A percentile compares a stretch with the other conserved stretches of the same genome.
phyloP scores from a whole-genome alignment of 2,113 vertebrate species.

The Trochalopteron elliotii region DNA sequence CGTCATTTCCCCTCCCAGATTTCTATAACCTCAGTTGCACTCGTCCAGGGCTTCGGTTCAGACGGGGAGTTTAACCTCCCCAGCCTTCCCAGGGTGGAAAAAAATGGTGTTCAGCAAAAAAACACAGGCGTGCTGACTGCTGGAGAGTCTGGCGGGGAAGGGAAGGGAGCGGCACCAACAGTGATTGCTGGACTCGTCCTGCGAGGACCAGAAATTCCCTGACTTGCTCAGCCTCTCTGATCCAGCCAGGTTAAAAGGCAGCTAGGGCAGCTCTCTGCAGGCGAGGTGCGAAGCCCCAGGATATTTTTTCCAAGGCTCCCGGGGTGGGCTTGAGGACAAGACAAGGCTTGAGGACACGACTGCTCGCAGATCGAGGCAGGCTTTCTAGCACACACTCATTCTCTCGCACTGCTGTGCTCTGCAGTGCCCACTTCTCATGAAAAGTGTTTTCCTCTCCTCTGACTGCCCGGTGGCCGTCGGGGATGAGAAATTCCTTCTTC shows the following conservation, averaged over 20 bases:
- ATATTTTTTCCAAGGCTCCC: background rate
- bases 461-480: background rate
- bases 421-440: background rate
- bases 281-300: background rate
- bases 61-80: constrained; percentile 16
- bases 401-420: background rate
- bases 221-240: background rate
- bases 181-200: background rate
- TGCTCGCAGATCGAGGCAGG: background rate
- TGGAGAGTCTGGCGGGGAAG: background rate
- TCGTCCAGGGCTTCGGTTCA: constrained; percentile 34
- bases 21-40: constrained; percentile 58
- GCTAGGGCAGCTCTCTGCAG: background rate
- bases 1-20: constrained; percentile 51
- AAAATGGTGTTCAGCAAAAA: constrained; percentile 24
- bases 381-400: background rate
- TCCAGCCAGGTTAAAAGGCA: background rate
- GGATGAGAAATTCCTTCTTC: background rate
- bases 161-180: background rate
- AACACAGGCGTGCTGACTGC: background rate
- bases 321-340: background rate
- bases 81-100: constrained; percentile 26
- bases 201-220: background rate
- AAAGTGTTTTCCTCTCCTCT: background rate
- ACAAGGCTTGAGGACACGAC: background rate